These are phyloP conservation scores for Ctenosaura bakeri DNA, from an alignment of 2,797 vertebrate genomes.

Conservation along the genomic window DNA sequence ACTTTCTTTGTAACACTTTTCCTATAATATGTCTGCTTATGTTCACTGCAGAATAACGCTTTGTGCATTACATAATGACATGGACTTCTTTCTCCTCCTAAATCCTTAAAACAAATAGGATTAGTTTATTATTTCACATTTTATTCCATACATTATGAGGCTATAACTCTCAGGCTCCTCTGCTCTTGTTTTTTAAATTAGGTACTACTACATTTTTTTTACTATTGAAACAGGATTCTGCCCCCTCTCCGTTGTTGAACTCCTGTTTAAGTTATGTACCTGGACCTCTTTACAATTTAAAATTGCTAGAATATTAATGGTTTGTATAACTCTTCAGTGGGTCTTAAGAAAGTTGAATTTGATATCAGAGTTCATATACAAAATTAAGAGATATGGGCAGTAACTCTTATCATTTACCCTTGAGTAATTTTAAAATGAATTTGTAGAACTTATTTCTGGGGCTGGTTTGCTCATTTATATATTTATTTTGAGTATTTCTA, in stretches of 20 bases:
- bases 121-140: not conserved
- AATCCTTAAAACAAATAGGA: not conserved
- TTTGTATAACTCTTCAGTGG: not conserved
- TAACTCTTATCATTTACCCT: not conserved
- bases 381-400: not conserved
- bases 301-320: not conserved
- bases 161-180: not conserved
- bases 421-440: not conserved
- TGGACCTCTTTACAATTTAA: not conserved
- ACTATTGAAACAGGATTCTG: not conserved
- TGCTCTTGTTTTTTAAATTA: not conserved
- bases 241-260: not conserved
- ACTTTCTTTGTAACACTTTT: not conserved
- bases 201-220: not conserved
- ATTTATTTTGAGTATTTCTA: too few relatives aligned
- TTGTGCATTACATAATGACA: not conserved
- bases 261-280: not conserved
- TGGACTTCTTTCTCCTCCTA: not conserved
- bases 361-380: not conserved
- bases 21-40: not conserved
- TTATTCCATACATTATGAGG: not conserved
- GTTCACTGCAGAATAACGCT: not conserved
- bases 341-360: not conserved
- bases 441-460: not conserved
- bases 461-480: too few relatives aligned